Percentiles rank a stretch among this genome's conserved stretches.
Conservation (phyloP, 1,140 invertebrate species). For the Lysiphlebus fabarum region DNA sequence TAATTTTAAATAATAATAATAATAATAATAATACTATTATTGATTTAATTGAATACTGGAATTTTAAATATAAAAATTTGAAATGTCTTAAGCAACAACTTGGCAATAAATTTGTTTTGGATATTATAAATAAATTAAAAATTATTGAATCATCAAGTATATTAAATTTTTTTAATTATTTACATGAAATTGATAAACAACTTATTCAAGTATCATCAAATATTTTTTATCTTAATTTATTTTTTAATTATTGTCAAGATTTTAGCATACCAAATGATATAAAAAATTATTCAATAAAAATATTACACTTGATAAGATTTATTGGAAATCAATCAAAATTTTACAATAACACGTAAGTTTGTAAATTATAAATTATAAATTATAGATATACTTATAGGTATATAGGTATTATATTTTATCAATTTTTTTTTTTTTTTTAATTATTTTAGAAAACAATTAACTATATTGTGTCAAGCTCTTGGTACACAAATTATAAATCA, state of each 20-base stretch:
- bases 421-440: too few relatives aligned
- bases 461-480: constrained; percentile 70
- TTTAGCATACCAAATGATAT: constrained; percentile 60
- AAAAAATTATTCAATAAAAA: constrained; percentile 63
- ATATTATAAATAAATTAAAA: constrained; percentile 69
- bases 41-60: constrained; percentile 84
- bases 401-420: too few relatives aligned
- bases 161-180: constrained; percentile 64
- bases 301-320: constrained; percentile 73
- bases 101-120: constrained; percentile 65
- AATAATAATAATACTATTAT: constrained; percentile 58
- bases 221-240: constrained; percentile 71
- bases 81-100: constrained; percentile 73
- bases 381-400: too few relatives aligned
- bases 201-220: constrained; percentile 73
- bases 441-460: constrained; percentile 60
- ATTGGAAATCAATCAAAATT: constrained; percentile 80
- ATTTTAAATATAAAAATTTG: constrained; percentile 76
- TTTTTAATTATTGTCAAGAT: constrained; percentile 65
- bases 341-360: constrained; percentile 63
- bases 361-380: too few relatives aligned
- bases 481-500: constrained; percentile 80
- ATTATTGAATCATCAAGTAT: constrained; percentile 75
- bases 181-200: constrained; percentile 58
- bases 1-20: too few relatives aligned